Evolutionary conservation across 1,140 invertebrate genomes (phyloP), one percentile per base, ranked within the genome.

Genomic region (Drosophila pachea): DNA sequence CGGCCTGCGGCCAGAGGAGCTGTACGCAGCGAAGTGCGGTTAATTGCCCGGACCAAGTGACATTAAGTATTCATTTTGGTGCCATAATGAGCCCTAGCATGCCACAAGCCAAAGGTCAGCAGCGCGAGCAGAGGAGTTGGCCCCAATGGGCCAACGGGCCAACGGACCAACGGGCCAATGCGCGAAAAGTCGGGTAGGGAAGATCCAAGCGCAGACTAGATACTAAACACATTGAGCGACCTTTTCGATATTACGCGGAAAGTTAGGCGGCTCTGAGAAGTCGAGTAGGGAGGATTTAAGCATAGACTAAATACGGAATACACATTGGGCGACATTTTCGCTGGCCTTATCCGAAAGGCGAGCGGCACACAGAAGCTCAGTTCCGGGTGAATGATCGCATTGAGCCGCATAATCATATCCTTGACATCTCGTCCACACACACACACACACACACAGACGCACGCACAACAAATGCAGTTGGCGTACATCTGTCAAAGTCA

Each of bases 401-500:
- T 43, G 38, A 45, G 56, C 36, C 42, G 43, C 42, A 16, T 50
- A 71, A 71, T 67, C 63, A 36, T 22, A 50, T 36, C 64, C 11
- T 35, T 52, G 29, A 31, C 55, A 71, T 71, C 63, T 71, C 16
- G 16, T 29, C 45, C 49, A 29, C 4, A 53, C 56, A 45, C 32
- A 16, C 36, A 60, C 8, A 42, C 33, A 49, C 53, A 22, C 43
- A 9, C 52, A 12, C 52, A 38, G 7, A 11, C 38, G 9, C 63
- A 33, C 9, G 31, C 31, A 31, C 16, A 64, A 32, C 43, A 42
- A 58, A 63, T 31, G 45, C 42, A 42, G 43, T 53, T 61, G 48
- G 58, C 66, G 54, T 68, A 77, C 70, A 86, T 86, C 82, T 66
- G 75, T 86, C 81, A 86, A 86, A 81, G 81, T 86, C 81, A 86